Percentiles rank a stretch among this genome's conserved stretches.
phyloP scores from a whole-genome alignment of 2,113 vertebrate genomes.

The Protobothrops flavoviridis region DNA sequence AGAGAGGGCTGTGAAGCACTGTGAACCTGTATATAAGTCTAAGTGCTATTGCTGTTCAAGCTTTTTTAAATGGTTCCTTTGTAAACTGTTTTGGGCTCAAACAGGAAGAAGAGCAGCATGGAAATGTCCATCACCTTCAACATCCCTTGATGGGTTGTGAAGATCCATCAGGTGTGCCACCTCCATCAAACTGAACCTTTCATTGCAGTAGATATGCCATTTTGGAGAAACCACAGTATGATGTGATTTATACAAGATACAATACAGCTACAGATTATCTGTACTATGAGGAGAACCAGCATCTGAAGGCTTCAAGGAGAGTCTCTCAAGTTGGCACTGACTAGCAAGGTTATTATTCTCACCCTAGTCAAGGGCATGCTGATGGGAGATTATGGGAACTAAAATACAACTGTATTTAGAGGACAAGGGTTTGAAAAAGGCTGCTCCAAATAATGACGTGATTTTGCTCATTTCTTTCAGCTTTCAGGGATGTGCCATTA shows the following conservation, averaged over 20 bases:
- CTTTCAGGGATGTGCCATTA: constrained; percentile 41
- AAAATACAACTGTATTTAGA: not conserved
- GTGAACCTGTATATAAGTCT: too few species aligned
- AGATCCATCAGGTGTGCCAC: too few species aligned
- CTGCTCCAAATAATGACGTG: not conserved
- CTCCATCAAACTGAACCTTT: not conserved
- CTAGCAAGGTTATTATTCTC: not conserved
- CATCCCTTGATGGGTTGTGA: not conserved
- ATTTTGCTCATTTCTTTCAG: not conserved
- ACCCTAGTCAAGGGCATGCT: not conserved
- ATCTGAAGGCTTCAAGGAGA: constrained; percentile 18
- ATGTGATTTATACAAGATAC: not conserved
- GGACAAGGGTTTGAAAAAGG: not conserved
- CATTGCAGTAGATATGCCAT: not conserved
- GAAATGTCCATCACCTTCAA: not conserved
- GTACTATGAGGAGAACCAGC: too few species aligned
- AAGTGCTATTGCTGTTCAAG: not conserved
- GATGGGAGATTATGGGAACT: not conserved
- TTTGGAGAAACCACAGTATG: not conserved
- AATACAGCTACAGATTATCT: not conserved
- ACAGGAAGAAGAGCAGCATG: not conserved
- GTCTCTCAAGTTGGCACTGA: not conserved
- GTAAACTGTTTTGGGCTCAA: not conserved
- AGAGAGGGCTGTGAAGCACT: too few species aligned
- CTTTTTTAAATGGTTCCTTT: not conserved